phyloP scores from a whole-genome alignment of 1,140 invertebrate genomes.

The Nylanderia fulva region DNA sequence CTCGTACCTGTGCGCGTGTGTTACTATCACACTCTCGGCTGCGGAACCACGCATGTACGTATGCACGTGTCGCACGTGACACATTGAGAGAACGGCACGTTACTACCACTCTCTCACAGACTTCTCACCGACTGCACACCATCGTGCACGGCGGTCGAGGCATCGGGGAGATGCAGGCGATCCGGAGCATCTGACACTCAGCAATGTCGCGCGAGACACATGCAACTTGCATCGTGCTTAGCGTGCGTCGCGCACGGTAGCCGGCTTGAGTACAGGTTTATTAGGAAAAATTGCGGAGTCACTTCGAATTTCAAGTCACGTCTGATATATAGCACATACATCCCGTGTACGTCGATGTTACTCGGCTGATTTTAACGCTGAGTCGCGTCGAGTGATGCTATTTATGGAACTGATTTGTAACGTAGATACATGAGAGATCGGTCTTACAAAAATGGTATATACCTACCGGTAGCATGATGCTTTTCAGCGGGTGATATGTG shows the following conservation, averaged over 20 bases:
- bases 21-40: not conserved
- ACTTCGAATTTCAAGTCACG: slow-evolving; percentile 59
- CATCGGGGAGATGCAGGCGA: slow-evolving; percentile 20
- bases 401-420: slow-evolving; percentile 57
- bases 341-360: slow-evolving; percentile 46
- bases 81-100: not conserved
- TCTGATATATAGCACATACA: slow-evolving; percentile 39
- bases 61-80: slow-evolving; percentile 27
- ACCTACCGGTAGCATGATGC: slow-evolving; percentile 38
- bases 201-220: not conserved
- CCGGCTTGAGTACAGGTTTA: slow-evolving; percentile 47
- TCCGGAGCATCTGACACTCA: slow-evolving; percentile 49
- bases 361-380: slow-evolving; percentile 19
- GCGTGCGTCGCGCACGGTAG: slow-evolving; percentile 42
- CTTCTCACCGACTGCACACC: not conserved
- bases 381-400: slow-evolving; percentile 33
- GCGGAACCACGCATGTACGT: not conserved
- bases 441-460: not conserved
- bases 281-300: slow-evolving; percentile 57
- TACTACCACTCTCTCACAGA: slow-evolving; percentile 24
- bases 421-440: slow-evolving; percentile 16
- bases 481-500: slow-evolving; percentile 40
- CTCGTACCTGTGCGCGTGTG: slow-evolving; percentile 58
- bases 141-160: not conserved
- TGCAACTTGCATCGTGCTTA: slow-evolving; percentile 38